A percentile compares a stretch with the other conserved stretches of the same genome.
These are phyloP conservation scores for Agelas oroides DNA, from an alignment of 37 sponge, comb jelly and placozoan species.

Conservation along the genomic window DNA sequence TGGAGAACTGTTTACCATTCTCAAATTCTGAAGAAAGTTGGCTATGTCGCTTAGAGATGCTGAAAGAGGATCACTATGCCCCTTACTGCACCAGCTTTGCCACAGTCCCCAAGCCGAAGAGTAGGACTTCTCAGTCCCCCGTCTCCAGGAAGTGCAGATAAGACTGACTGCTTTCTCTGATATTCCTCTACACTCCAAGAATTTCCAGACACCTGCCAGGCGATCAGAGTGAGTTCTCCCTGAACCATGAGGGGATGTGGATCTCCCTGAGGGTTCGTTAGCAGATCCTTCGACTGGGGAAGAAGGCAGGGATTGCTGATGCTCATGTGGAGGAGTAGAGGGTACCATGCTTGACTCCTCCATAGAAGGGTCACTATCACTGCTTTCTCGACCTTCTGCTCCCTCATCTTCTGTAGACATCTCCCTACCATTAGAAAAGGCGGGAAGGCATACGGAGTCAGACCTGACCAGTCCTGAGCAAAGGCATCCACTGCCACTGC, in stretches of 20 bases:
- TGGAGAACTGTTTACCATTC: conserved; percentile 10
- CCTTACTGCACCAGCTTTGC: conserved; percentile 27
- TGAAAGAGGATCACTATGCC: conserved; percentile 29
- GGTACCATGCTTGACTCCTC: conserved; percentile 2
- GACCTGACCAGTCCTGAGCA: too few relatives aligned
- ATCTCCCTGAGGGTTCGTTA: too few relatives aligned
- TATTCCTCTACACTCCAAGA: not conserved
- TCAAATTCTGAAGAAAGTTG: conserved; percentile 20
- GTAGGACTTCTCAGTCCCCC: conserved; percentile 26
- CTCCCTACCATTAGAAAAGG: too few relatives aligned
- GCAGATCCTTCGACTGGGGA: too few relatives aligned
- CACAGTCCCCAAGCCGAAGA: conserved; percentile 18
- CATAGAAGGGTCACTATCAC: not conserved
- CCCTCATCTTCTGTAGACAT: too few relatives aligned
- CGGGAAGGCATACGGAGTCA: too few relatives aligned
- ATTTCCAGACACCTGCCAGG: conserved; percentile 5
- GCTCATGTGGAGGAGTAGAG: not conserved
- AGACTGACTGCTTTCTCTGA: not conserved
- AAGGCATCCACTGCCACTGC: too few relatives aligned
- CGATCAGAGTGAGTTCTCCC: not conserved
- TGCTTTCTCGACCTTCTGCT: too few relatives aligned
- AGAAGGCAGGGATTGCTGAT: too few relatives aligned
- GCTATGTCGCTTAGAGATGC: not conserved
- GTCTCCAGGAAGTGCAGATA: conserved; percentile 27
- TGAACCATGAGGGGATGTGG: not conserved